Evolutionary conservation across 2,888 invertebrate species (phyloP), one percentile per base, ranked within the genome.

Genomic region (Dyspetes luteomarginatus): DNA sequence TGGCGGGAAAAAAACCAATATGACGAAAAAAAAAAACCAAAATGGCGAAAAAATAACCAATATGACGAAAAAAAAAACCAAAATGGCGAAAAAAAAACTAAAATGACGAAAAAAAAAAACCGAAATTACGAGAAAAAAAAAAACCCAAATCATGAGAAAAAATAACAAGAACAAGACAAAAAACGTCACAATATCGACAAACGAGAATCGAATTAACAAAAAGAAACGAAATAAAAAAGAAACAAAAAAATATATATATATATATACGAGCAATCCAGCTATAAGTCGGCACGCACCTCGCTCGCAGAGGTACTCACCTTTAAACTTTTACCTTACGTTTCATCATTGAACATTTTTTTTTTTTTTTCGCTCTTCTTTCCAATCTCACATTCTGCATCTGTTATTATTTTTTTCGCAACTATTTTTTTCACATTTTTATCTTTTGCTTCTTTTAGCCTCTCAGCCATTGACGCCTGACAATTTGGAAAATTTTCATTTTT

Each of bases 271-370:
- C 64, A 78, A 90, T 88, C 89, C 90, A 90, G 86, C 90, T 90
- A 88, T 90, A 89, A 73, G 87, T 87, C 89, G 90, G 89, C 90
- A 87, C 88, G 87, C 80, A 90, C 91, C 91, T 91, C 91, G 89
- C 90, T 91, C 90, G 90, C 90, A 88, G 91, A 91, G 91, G 91
- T 91, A 91, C 90, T 89, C 89, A 90, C 89, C 85, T 83, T 81
- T 85, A 87, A 88, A 88, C 85, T 86, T n/a, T 84, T 85, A 86
- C 84, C 84, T 87, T 86, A 85, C 85, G 82, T 85, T 87, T 78
- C 78, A 50, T 79, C 73, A 78, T 79, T 71, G n/a, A 75, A 76
- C 64, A 56, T 81, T 64, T 82, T 81, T 62, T 77, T 75, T 77
- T 82, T 82, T 81, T 78, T 84, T 80, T 74, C 17, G 17, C 52